phyloP scores from a whole-genome alignment of 1,140 invertebrate species.

The Lordiphosa mommai region DNA sequence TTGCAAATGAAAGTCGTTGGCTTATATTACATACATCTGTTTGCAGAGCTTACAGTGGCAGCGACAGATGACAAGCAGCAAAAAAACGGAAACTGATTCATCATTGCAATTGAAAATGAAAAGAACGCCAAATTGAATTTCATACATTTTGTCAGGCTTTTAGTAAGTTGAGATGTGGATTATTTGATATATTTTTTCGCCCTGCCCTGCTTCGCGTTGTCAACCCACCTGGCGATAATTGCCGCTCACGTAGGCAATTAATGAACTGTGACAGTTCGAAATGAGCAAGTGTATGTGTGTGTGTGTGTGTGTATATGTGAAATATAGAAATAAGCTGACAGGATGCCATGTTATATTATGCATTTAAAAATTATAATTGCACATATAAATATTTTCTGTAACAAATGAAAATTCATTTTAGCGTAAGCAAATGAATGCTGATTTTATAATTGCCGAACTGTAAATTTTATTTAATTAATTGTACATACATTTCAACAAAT shows the following conservation, averaged over 20 bases:
- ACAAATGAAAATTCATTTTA: conserved; percentile 7
- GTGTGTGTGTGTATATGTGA: conserved; percentile 5
- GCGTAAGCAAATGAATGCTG: too few species aligned
- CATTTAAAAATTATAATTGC: conserved; percentile 17
- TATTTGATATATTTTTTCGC: conserved; percentile 19
- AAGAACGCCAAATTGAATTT: conserved; percentile 50
- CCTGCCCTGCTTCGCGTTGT: too few species aligned
- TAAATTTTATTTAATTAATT: too few species aligned
- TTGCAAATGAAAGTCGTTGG: conserved; percentile 42
- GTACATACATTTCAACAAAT: too few species aligned
- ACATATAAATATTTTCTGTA: conserved; percentile 16
- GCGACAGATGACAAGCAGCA: conserved; percentile 10
- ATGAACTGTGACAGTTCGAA: conserved; percentile 39
- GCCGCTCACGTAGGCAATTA: conserved; percentile 35
- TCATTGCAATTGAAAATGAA: conserved; percentile 33
- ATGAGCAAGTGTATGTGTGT: neutral
- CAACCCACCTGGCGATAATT: conserved; percentile 35
- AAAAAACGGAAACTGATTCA: conserved; percentile 7
- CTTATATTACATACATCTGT: conserved; percentile 45
- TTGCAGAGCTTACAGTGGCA: neutral
- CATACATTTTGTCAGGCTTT: conserved; percentile 18
- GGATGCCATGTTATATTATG: conserved; percentile 10
- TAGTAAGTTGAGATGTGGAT: conserved; percentile 27
- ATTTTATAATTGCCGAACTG: too few species aligned
- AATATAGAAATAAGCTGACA: conserved; percentile 21